phyloP scores from a whole-genome alignment of 64 coral and sea anemone genomes.

The Stichodactyla helianthus region DNA sequence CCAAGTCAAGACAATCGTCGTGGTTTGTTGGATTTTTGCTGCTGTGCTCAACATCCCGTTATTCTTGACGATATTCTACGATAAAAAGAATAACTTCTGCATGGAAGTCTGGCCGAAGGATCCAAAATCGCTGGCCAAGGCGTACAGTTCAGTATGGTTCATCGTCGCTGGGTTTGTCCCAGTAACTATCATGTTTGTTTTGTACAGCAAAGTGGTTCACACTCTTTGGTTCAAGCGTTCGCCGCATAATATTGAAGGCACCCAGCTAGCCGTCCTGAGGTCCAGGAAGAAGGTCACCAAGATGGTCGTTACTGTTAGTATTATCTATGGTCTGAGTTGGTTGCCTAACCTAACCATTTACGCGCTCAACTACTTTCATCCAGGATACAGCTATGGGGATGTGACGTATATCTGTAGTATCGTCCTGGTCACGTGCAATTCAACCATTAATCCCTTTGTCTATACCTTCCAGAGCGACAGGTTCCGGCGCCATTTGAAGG shows the following conservation, averaged over 20 bases:
- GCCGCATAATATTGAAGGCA: not conserved
- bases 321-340: constrained; percentile 21
- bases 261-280: not conserved
- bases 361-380: constrained; percentile 15
- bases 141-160: constrained; percentile 30
- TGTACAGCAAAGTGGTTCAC: constrained; percentile 10
- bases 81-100: constrained; percentile 26
- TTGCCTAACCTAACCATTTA: constrained; percentile 29
- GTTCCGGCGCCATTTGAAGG: no score
- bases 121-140: constrained; percentile 15
- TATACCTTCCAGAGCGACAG: no score
- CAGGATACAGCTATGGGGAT: constrained; percentile 33
- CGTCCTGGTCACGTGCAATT: no score
- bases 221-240: constrained; percentile 2
- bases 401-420: constrained; percentile 9
- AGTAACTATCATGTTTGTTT: no score
- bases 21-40: constrained; percentile 13
- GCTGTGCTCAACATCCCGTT: constrained; percentile 19
- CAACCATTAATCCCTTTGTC: no score
- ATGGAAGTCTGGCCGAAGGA: constrained; percentile 31
- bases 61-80: constrained; percentile 31
- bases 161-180: constrained; percentile 2
- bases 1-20: constrained; percentile 1
- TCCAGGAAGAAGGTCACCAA: constrained; percentile 9
- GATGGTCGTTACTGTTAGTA: constrained; percentile 6